Evolutionary conservation across 2,888 invertebrate species (phyloP), one percentile per base, ranked within the genome.

Genomic region (Lissocephala sabroskyi): DNA sequence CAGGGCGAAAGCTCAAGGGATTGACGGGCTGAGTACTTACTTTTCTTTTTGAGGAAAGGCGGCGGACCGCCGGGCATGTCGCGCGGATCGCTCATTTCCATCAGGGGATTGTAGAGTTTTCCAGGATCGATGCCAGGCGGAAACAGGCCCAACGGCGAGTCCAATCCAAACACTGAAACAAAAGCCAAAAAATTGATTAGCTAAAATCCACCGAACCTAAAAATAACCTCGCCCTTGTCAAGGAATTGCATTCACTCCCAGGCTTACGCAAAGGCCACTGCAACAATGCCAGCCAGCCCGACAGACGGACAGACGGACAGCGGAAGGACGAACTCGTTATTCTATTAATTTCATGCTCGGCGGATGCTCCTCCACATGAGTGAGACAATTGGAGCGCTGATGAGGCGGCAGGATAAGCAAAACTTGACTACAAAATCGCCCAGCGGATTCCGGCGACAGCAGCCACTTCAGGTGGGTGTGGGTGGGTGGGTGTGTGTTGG

Each of bases 41-140:
- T 91, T 90, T 93, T 93, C 87, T 91, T 90, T 87, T 92, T 93
- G 67, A 90, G 89, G 75, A 87, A 90, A 64, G 90, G 89, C 79
- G 89, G 89, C 58, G 88, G 87, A 71, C 91, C 91, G 56, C 88
- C 86, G 37, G 89, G 88, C 73, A 89, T 87, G 59, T 88, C 88
- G 74, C 91, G 87, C 62, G 91, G 91, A 66, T 91, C 91, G n/a
- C 87, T 85, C 85, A 91, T 89, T 79, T 92, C 92, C 87, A 92
- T 89, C 50, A 93, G 86, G 3, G 92, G 91, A 81, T 88, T 89
- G 80, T 89, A 89, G 80, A 89, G 86, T 82, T 92, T 90, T 60
- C 88, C 88, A 78, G 90, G 90, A 73, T 92, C 92, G 85, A 92
- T 88, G 59, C 92, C 91, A 23, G 91, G 90, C 36, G 91, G 92